Conservation (phyloP, 2,888 invertebrate species). For the Archips crataeganus region DNA sequence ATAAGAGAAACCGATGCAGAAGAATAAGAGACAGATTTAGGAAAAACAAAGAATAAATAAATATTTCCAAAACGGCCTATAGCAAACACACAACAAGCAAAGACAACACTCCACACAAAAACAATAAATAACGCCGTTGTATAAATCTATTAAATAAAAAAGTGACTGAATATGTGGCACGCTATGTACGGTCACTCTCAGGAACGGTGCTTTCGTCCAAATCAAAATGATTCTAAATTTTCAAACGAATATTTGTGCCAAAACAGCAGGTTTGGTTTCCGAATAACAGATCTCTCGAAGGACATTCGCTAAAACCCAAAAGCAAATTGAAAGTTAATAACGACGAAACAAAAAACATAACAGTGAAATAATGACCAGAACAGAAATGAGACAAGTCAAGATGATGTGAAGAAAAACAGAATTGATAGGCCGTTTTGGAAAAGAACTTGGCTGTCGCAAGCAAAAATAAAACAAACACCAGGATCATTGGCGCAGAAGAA, state of each 20-base stretch:
- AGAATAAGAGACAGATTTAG: conserved; percentile 59
- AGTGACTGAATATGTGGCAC: conserved; percentile 71
- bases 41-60: conserved; percentile 62
- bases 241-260: conserved; percentile 59
- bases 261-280: conserved; percentile 73
- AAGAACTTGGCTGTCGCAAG: conserved; percentile 78
- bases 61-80: conserved; percentile 85
- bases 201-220: conserved; percentile 72
- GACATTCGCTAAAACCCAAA: conserved; percentile 75
- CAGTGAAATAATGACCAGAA: conserved; percentile 75
- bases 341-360: conserved; percentile 62
- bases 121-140: conserved; percentile 70
- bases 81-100: conserved; percentile 85
- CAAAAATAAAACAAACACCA: conserved; percentile 75
- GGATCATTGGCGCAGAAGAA: conserved; percentile 71
- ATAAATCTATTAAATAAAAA: conserved; percentile 63
- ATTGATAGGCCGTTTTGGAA: conserved; percentile 87
- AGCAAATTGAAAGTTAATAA: conserved; percentile 57
- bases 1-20: conserved; percentile 63
- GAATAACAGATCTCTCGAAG: conserved; percentile 86
- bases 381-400: conserved; percentile 73
- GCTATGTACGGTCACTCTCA: conserved; percentile 68
- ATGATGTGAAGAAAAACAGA: conserved; percentile 73
- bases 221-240: conserved; percentile 72
- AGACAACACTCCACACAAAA: conserved; percentile 80